A percentile compares a stretch with the other conserved stretches of the same genome.
Evolutionary conservation across 2,888 invertebrate species (phyloP).

Genomic region (Invenusta paracnida): DNA sequence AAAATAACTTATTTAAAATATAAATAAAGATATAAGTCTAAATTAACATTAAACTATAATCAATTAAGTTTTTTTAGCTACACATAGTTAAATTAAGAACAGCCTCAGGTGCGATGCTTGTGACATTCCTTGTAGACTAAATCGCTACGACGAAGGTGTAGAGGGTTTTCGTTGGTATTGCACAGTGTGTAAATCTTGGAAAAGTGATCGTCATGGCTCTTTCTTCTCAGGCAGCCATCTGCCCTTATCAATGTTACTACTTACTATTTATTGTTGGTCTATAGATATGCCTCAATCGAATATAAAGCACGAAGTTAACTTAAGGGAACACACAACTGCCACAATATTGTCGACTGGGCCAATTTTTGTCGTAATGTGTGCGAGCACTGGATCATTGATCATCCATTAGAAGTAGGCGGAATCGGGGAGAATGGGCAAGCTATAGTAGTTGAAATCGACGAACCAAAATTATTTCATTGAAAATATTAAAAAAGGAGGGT

Average conservation of each 20-base stretch:
- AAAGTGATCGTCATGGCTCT: background rate
- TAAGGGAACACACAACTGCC: background rate
- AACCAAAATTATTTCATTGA: background rate
- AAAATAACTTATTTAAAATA: too few relatives aligned
- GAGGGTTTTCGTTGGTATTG: background rate
- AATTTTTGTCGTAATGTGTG: conserved; percentile 5
- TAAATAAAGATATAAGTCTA: too few relatives aligned
- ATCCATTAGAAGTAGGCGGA: background rate
- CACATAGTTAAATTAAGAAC: background rate
- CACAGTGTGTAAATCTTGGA: background rate
- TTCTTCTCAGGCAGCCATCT: background rate
- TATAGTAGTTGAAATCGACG: background rate
- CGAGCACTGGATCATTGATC: background rate
- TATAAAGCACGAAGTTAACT: background rate
- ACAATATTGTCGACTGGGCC: background rate
- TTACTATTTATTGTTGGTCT: background rate
- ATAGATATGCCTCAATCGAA: background rate
- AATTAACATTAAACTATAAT: too few relatives aligned
- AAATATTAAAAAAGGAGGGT: background rate
- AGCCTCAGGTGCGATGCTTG: background rate
- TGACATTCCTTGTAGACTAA: background rate
- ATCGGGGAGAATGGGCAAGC: background rate
- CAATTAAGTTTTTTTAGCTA: too few relatives aligned
- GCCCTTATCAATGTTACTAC: background rate
- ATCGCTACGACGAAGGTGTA: background rate